Conservation (phyloP, 2,888 invertebrate genomes). For the Ornithoptera alexandrae region DNA sequence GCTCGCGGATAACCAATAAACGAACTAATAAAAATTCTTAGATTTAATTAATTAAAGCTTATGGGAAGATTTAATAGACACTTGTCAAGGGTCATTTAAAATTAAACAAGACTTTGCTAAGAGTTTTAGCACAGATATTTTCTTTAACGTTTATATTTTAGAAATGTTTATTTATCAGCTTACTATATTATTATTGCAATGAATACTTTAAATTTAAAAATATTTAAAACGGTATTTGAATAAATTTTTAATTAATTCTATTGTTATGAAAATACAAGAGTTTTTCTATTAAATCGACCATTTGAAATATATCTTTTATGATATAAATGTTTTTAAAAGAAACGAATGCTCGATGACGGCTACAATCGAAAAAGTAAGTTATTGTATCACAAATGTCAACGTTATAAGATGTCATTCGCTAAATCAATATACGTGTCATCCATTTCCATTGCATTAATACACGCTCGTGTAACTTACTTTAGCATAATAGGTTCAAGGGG, state of each 20-base stretch:
- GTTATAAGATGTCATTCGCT: slow-evolving; percentile 29
- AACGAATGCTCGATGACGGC: neutral
- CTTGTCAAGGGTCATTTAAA: neutral
- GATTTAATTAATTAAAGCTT: neutral
- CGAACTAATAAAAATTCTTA: neutral
- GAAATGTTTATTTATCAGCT: neutral
- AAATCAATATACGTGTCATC: slow-evolving; percentile 17
- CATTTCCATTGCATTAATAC: slow-evolving; percentile 27
- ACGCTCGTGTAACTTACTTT: slow-evolving; percentile 13
- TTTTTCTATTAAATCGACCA: neutral
- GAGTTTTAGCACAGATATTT: neutral
- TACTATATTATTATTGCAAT: neutral
- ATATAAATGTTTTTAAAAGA: neutral
- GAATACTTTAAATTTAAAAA: neutral
- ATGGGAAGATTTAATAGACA: too few species aligned
- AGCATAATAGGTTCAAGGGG: slow-evolving; percentile 47
- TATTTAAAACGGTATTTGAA: neutral
- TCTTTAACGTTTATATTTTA: neutral
- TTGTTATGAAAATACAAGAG: neutral
- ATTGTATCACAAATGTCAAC: slow-evolving; percentile 33
- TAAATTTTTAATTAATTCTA: neutral
- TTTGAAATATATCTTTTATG: neutral
- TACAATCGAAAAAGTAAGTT: neutral
- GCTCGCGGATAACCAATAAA: neutral
- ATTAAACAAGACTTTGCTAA: neutral